Evolutionary conservation across 23 tunicate genomes (phyloP).

Genomic region (Halocynthia roretzi): DNA sequence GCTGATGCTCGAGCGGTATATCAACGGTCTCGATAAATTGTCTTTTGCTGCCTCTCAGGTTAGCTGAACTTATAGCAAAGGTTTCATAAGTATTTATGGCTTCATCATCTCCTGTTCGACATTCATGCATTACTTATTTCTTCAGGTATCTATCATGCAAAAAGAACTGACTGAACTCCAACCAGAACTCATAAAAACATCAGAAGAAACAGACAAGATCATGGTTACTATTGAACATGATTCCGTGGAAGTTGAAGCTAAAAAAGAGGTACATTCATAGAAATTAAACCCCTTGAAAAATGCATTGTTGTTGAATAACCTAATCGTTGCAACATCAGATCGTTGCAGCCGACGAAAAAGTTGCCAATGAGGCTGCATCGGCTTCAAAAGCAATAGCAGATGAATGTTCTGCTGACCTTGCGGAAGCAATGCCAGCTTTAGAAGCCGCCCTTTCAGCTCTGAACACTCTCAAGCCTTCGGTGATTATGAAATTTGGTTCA

Average conservation of each 20-base stretch:
- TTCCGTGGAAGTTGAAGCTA: slow-evolving; percentile 96
- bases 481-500: slow-evolving; percentile 5
- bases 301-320: neutral
- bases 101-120: neutral
- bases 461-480: slow-evolving; percentile 92
- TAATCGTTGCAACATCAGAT: slow-evolving; percentile 19
- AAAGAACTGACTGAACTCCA: slow-evolving; percentile 70
- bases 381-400: slow-evolving; percentile 94
- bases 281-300: neutral
- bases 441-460: slow-evolving; percentile 89
- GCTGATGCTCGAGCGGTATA: slow-evolving; percentile 69
- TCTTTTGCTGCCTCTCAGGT: slow-evolving; percentile 85
- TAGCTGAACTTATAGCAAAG: neutral
- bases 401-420: slow-evolving; percentile 94
- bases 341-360: slow-evolving; percentile 92
- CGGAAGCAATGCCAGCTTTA: slow-evolving; percentile 96
- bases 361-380: slow-evolving; percentile 89
- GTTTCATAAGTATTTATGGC: neutral
- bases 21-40: slow-evolving; percentile 86
- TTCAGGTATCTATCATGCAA: slow-evolving; percentile 86
- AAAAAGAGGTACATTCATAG: slow-evolving; percentile 85
- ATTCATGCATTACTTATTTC: neutral
- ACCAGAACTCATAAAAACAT: slow-evolving; percentile 83
- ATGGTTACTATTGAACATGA: slow-evolving; percentile 92
- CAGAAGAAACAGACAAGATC: slow-evolving; percentile 83